Evolutionary conservation across 2,113 vertebrate genomes (phyloP).

Genomic region (Triplophysa dalaica): DNA sequence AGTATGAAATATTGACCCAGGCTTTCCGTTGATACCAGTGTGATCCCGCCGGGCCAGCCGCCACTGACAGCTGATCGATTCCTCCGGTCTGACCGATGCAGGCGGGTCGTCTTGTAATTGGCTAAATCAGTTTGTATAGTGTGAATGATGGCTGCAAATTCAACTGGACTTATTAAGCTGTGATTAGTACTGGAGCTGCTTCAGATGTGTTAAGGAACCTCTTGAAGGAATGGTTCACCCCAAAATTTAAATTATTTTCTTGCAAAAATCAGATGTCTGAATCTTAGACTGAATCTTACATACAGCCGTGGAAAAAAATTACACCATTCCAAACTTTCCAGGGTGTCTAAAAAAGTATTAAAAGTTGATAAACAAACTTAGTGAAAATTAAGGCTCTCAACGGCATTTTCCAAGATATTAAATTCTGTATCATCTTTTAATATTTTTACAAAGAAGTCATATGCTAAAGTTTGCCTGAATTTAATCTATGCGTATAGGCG

Average conservation of each 20-base stretch:
- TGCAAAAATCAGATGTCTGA: too few species aligned
- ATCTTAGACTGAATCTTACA: neutral
- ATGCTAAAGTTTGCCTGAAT: too few species aligned
- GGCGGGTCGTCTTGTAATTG: slow-evolving; percentile 28
- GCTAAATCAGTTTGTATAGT: slow-evolving; percentile 43
- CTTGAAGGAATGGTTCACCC: too few species aligned
- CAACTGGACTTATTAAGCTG: slow-evolving; percentile 38
- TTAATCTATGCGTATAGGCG: too few species aligned
- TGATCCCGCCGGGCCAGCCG: neutral
- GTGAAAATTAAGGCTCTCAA: too few species aligned
- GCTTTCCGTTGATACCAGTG: slow-evolving; percentile 25
- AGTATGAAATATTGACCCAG: slow-evolving; percentile 43
- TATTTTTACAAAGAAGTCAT: too few species aligned
- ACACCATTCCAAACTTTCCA: neutral
- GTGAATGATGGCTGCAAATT: slow-evolving; percentile 34
- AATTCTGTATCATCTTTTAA: too few species aligned
- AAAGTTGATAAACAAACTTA: too few species aligned
- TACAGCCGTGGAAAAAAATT: neutral
- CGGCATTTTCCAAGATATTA: too few species aligned
- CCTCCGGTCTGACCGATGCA: slow-evolving; percentile 17
- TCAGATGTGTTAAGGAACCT: neutral
- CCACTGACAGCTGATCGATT: slow-evolving; percentile 41
- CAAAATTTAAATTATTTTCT: neutral
- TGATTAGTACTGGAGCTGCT: slow-evolving; percentile 22
- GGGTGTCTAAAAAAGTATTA: too few species aligned